Evolutionary conservation across 2,113 vertebrate species (phyloP).

Genomic region (Rhea americana): DNA sequence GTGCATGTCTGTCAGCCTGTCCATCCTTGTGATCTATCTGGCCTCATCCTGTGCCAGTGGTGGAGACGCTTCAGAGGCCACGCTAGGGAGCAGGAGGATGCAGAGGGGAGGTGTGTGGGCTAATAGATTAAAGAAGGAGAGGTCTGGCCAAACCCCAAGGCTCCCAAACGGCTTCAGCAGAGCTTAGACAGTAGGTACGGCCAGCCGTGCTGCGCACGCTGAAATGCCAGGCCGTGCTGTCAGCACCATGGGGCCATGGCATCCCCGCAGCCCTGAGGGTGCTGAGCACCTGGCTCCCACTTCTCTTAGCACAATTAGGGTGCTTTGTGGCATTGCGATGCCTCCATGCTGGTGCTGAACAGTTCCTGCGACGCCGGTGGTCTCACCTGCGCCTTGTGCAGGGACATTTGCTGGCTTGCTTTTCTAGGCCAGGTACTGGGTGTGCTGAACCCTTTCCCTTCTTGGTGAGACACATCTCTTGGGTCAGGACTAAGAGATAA

Average conservation of each 20-base stretch:
- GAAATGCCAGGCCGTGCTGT: background rate
- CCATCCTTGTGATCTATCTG: background rate
- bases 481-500: background rate
- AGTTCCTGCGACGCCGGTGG: too few species aligned
- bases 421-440: too few species aligned
- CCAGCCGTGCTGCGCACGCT: background rate
- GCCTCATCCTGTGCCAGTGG: fast-evolving
- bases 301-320: too few species aligned
- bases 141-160: background rate
- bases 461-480: background rate
- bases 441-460: background rate
- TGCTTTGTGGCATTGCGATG: background rate
- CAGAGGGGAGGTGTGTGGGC: background rate
- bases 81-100: background rate
- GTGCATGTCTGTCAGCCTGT: background rate
- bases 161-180: background rate
- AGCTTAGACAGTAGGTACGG: fast-evolving
- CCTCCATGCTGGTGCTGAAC: too few species aligned
- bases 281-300: background rate
- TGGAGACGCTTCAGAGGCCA: background rate
- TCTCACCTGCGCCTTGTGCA: too few species aligned
- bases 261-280: background rate
- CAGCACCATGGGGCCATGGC: background rate
- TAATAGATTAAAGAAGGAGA: background rate
- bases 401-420: too few species aligned